Conservation (phyloP, 1,140 invertebrate species). For the Acromyrmex charruanus region DNA sequence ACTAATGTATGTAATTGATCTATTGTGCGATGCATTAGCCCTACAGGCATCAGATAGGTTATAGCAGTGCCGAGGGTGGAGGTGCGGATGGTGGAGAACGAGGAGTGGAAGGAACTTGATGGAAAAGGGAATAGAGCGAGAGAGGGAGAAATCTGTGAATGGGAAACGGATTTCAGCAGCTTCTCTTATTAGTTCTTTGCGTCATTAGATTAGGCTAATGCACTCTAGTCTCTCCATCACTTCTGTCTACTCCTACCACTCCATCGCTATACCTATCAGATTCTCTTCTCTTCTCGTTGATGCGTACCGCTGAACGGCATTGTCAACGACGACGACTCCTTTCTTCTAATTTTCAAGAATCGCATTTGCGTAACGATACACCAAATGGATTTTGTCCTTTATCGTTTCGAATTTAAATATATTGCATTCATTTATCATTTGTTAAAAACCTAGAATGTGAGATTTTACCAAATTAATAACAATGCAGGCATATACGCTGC, state of each 20-base stretch:
- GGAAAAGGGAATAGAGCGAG: constrained; percentile 61
- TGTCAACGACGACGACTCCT: constrained; percentile 63
- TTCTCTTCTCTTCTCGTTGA: constrained; percentile 32
- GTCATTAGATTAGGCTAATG: constrained; percentile 80
- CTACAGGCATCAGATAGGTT: constrained; percentile 76
- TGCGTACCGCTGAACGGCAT: constrained; percentile 56
- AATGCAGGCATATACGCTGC: not conserved
- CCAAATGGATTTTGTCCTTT: not conserved
- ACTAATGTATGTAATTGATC: constrained; percentile 86
- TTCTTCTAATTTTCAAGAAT: constrained; percentile 37
- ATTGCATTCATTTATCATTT: too few relatives aligned
- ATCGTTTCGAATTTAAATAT: constrained; percentile 18
- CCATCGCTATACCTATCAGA: constrained; percentile 27
- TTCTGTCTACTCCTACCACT: constrained; percentile 42
- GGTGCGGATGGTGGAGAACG: constrained; percentile 41
- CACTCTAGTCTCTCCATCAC: constrained; percentile 58
- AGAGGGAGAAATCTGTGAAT: constrained; percentile 67
- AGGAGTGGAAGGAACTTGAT: constrained; percentile 68
- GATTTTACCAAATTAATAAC: not conserved
- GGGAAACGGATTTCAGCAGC: constrained; percentile 73
- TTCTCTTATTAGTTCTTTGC: constrained; percentile 80
- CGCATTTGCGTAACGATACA: not conserved
- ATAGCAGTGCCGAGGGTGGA: constrained; percentile 61
- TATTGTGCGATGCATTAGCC: constrained; percentile 85
- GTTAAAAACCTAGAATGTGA: not conserved